Base-by-base conservation (phyloP, 1,140 invertebrate genomes). In the Pachypeltis micranthus region DNA sequence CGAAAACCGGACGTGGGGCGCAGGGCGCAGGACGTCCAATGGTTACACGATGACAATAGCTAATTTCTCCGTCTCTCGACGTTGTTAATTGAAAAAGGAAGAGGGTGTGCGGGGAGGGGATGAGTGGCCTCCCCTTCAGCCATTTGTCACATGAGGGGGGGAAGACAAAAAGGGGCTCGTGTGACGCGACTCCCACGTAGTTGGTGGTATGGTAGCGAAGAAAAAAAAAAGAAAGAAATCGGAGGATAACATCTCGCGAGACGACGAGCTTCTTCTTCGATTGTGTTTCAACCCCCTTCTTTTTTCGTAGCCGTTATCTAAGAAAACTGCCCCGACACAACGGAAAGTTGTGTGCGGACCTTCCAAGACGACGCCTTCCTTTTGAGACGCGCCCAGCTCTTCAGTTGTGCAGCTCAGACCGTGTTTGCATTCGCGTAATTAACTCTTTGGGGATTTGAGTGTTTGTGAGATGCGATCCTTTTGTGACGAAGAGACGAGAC, bases 111-210 rank as follows among this genome's bases (percentile, higher is more conserved):
- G n/a, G n/a, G n/a, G n/a, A n/a, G n/a, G n/a, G n/a, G n/a, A n/a
- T n/a, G n/a, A n/a, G n/a, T n/a, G n/a, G n/a, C n/a, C n/a, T n/a
- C n/a, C n/a, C n/a, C n/a, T n/a, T n/a, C n/a, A 14, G 4, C 47
- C 47, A 51, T 51, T 51, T 51, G 47, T 51, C 47, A 51, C 47
- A 4, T n/a, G n/a, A n/a, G n/a, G n/a, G 34, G 47, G 47, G 47
- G 19, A 51, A 51, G 47, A n/a, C n/a, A n/a, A n/a, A n/a, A n/a
- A n/a, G n/a, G n/a, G n/a, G 47, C 47, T 51, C 23, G 47, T 39
- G 31, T 51, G 47, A 51, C 47, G 23, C 12, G 47, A 21, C 12
- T 16, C 12, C 47, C 47, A 51, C n/a, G n/a, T n/a, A n/a, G n/a
- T n/a, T n/a, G 47, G 21, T 4, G 7, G 47, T 3, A 51, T 10